phyloP scores from a whole-genome alignment of 2,888 invertebrate genomes.

The Apamea monoglypha region DNA sequence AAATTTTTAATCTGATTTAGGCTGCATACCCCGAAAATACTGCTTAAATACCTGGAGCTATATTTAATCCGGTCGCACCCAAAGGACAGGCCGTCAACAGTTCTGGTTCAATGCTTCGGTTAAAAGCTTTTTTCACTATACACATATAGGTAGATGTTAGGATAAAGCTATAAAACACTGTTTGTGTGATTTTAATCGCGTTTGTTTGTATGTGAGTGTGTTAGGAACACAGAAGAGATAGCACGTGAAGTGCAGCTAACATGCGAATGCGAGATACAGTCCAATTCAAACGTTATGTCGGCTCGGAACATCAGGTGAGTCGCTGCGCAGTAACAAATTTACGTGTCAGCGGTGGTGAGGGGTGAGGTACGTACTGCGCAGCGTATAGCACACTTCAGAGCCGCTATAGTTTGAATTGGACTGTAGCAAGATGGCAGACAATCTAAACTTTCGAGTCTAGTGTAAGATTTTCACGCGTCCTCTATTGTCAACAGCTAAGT shows the following conservation, averaged over 20 bases:
- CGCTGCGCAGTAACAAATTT: background rate
- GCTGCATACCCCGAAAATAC: slow-evolving; percentile 13
- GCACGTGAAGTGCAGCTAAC: background rate
- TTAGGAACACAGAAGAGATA: background rate
- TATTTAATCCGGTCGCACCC: slow-evolving; percentile 36
- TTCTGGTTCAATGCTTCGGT: slow-evolving; percentile 29
- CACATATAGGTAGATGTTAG: background rate
- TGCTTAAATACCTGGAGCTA: slow-evolving; percentile 23
- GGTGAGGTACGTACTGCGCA: background rate
- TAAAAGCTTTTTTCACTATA: slow-evolving; percentile 45
- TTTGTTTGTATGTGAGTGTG: background rate
- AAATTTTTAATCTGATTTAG: slow-evolving; percentile 13
- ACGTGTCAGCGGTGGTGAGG: background rate
- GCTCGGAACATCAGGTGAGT: background rate
- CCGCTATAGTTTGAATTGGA: background rate
- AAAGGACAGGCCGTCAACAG: slow-evolving; percentile 10
- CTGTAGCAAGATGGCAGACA: background rate
- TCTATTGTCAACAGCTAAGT: background rate
- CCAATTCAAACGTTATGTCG: background rate
- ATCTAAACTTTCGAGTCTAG: background rate
- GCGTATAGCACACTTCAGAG: background rate
- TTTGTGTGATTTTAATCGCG: slow-evolving; percentile 18
- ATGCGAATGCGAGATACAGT: background rate
- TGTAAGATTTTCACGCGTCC: background rate
- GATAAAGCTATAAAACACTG: slow-evolving; percentile 6